These are phyloP conservation scores for Sarcophilus harrisii DNA, from an alignment of 2,797 vertebrate genomes.

Conservation along the genomic window DNA sequence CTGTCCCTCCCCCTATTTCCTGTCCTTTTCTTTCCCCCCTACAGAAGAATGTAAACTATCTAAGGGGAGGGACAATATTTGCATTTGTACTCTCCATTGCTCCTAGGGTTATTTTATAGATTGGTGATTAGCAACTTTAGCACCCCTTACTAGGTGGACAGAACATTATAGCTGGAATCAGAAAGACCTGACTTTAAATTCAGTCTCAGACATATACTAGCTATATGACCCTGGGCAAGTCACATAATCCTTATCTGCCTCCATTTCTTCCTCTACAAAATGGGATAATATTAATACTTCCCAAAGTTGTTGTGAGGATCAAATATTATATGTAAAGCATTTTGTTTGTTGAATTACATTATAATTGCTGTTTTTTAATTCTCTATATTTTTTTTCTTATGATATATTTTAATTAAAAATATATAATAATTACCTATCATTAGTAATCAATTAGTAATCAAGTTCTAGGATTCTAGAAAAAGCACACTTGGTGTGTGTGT, in stretches of 20 bases:
- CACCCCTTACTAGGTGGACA: not conserved
- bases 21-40: accelerated
- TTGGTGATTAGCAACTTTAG: not conserved
- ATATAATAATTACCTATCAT: not conserved
- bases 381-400: not conserved
- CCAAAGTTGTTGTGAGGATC: too few species aligned
- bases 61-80: not conserved
- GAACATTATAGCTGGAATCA: not conserved
- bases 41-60: not conserved
- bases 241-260: not conserved
- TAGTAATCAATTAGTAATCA: not conserved
- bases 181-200: not conserved
- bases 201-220: not conserved
- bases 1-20: not conserved
- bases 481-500: not conserved
- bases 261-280: too few species aligned
- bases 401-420: not conserved
- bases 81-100: not conserved
- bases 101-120: not conserved
- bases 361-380: too few species aligned
- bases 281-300: too few species aligned
- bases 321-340: too few species aligned
- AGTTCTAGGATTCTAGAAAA: not conserved
- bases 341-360: too few species aligned
- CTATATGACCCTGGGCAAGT: not conserved